Base-by-base conservation (phyloP, 2,888 invertebrate species). In the Acleris holmiana region DNA sequence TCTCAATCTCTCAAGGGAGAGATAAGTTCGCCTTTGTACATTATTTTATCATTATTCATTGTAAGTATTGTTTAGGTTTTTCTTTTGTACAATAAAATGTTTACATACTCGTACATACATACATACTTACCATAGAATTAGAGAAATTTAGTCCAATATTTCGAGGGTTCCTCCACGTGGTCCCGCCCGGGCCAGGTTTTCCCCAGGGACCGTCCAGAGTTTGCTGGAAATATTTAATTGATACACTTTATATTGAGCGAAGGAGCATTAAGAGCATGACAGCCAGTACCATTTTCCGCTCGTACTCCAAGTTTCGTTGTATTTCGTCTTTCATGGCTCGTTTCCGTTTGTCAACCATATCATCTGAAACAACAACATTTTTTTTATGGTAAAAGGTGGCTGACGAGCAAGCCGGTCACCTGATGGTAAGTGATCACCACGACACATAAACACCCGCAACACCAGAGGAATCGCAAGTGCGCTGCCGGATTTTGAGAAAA, bases 81-180 rank as follows among this genome's bases (percentile, higher is more conserved):
- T n/a, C n/a, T n/a, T n/a, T n/a, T n/a, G n/a, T n/a, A n/a, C n/a
- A n/a, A n/a, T n/a, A n/a, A n/a, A n/a, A n/a, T n/a, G n/a, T n/a
- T n/a, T n/a, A n/a, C n/a, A n/a, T n/a, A n/a, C n/a, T n/a, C n/a
- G n/a, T n/a, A n/a, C n/a, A n/a, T n/a, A n/a, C n/a, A n/a, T n/a
- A n/a, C n/a, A n/a, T n/a, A 47, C 73, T 60, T 94, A 96, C 96
- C 96, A 97, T 93, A 72, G 96, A 96, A 83, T 95, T 94, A 75
- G 95, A 94, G 92, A 97, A 96, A 86, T 95, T 94, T 74, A 94
- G 87, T 77, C 96, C 96, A 76, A 96, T 93, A 79, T 94, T 91
- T 76, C 94, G 94, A 67, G 95, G 96, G 86, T 95, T 94, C 78
- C 96, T 94, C 96, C 96, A 96, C 71, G 94, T 93, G 60, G 93